Evolutionary conservation across 2,888 invertebrate species (phyloP).

Genomic region (Tenthredo distinguenda): DNA sequence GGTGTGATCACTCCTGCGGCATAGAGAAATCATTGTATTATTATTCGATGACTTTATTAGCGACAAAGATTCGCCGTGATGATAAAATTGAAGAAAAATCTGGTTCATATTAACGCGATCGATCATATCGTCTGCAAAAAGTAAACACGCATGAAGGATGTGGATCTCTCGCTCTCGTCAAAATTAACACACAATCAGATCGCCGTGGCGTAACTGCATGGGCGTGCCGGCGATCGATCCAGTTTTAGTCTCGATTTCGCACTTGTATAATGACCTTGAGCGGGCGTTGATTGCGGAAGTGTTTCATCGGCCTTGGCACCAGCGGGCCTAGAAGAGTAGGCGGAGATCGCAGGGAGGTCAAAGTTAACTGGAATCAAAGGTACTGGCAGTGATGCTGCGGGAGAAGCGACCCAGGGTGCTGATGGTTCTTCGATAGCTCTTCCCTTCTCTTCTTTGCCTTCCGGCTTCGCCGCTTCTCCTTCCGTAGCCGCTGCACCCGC

Average conservation of each 20-base stretch:
- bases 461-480: not conserved
- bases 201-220: slow-evolving; percentile 3
- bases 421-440: slow-evolving; percentile 11
- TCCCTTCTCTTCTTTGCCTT: slow-evolving; percentile 16
- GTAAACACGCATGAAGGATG: not conserved
- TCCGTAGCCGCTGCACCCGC: not conserved
- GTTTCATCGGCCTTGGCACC: slow-evolving; percentile 58
- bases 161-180: not conserved
- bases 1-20: slow-evolving; percentile 52
- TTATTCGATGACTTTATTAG: not conserved
- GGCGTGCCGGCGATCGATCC: slow-evolving; percentile 40
- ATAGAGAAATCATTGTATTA: not conserved
- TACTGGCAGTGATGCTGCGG: slow-evolving; percentile 5
- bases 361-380: slow-evolving; percentile 38
- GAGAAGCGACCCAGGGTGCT: slow-evolving; percentile 5
- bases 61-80: not conserved
- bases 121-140: not conserved
- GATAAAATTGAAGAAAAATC: not conserved
- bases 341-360: slow-evolving; percentile 38
- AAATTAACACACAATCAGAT: slow-evolving; percentile 44
- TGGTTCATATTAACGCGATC: not conserved
- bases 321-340: slow-evolving; percentile 17
- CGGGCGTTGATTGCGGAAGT: slow-evolving; percentile 63
- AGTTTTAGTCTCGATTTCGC: not conserved
- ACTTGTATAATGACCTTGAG: slow-evolving; percentile 57